Base-by-base conservation (phyloP, 2,888 invertebrate species). In the Ryuthela nishihirai region DNA sequence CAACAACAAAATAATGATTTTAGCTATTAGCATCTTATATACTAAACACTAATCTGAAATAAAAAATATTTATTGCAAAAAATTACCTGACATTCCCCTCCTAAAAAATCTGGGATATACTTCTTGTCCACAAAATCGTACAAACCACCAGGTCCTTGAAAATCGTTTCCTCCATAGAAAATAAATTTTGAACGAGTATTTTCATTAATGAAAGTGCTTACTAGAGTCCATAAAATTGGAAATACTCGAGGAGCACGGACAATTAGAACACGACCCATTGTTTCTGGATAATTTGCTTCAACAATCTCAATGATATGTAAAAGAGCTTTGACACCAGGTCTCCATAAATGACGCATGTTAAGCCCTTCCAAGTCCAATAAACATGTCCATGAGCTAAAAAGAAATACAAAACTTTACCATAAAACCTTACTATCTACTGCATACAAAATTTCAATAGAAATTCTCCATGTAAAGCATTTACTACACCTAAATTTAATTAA, bases 131-230 rank as follows among this genome's bases (percentile, higher is more conserved):
- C 88, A 72, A 88, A 92, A 74, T 91, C 89, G 18, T 83, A 82
- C 7, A 94, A 78, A 0, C 90, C 90, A 12, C 88, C 90, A 4
- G 83, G 78, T 65, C 81, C 84, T 70, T 87, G 85, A 71, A 89
- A 88, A 74, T 91, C 90, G 68, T 87, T 87, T 39, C 88, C 90
- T 61, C 89, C 90, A 75, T 91, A 92, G 74, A 95, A 89, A 72
- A 92, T 78, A 76, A 93, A 92, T 75, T 93, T 92, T 68, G 86
- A 85, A 63, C 93, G 83, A 1, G 93, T 94, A 73, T 88, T 87
- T 74, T 94, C 94, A 76, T 94, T 92, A 69, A 95, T 95, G 74
- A 95, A 94, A 1, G 93, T 89, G 75, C 89, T 88, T 65, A 95
- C 88, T 54, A 95, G 83, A 0, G 94, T 94, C 94, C 94, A 95